Evolutionary conservation across 2,113 vertebrate species (phyloP).

Genomic region (Chaetodon auriga): DNA sequence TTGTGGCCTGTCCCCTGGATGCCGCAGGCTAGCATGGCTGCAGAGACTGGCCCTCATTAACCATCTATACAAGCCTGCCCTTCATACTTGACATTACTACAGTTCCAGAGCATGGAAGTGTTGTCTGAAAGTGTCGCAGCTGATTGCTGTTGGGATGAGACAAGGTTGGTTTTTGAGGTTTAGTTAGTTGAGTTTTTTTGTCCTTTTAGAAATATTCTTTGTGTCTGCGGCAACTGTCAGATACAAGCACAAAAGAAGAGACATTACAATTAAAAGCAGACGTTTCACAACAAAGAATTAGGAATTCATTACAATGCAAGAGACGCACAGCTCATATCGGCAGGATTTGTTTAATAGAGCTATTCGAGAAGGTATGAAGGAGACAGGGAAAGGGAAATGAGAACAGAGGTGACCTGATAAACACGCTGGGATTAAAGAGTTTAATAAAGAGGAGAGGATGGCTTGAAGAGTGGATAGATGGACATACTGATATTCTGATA

Average conservation of each 20-base stretch:
- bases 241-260: too few species aligned
- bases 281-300: too few species aligned
- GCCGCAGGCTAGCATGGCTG: slow-evolving; percentile 18
- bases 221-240: too few species aligned
- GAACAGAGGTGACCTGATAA: background rate
- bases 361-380: too few species aligned
- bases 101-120: background rate
- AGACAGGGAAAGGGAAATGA: background rate
- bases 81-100: background rate
- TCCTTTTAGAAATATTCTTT: too few species aligned
- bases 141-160: background rate
- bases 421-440: background rate
- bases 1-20: background rate
- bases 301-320: too few species aligned
- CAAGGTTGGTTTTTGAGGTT: background rate
- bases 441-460: background rate
- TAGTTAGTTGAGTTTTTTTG: too few species aligned
- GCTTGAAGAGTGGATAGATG: background rate
- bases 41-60: slow-evolving; percentile 20
- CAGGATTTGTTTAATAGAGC: too few species aligned
- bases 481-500: background rate
- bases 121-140: background rate
- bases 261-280: too few species aligned
- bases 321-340: too few species aligned
- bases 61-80: background rate